phyloP scores from a whole-genome alignment of 2,888 invertebrate species.

The Antitype chi region DNA sequence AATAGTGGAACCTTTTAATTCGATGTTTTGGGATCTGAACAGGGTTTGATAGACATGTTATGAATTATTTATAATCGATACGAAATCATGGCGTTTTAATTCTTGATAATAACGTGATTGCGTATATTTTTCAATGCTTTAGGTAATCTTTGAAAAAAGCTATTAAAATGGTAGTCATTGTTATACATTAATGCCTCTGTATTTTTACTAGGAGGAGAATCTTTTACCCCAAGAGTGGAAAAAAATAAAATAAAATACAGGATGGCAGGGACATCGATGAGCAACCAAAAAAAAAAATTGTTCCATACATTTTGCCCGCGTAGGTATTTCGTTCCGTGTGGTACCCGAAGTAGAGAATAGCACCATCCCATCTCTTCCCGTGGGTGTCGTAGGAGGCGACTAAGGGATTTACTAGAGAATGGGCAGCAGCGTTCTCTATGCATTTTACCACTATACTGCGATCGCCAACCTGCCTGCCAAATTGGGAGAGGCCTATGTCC shows the following conservation, averaged over 20 bases:
- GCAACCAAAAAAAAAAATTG: too few species aligned
- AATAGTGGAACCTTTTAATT: conserved; percentile 33
- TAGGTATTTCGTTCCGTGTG: too few species aligned
- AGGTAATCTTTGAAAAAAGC: not conserved
- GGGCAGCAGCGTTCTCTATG: too few species aligned
- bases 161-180: not conserved
- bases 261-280: too few species aligned
- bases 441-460: too few species aligned
- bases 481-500: too few species aligned
- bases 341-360: too few species aligned
- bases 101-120: not conserved
- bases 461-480: too few species aligned
- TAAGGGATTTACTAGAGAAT: too few species aligned
- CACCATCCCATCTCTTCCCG: too few species aligned
- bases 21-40: conserved; percentile 30
- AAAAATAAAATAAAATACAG: not conserved
- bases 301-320: too few species aligned
- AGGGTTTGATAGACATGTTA: conserved; percentile 28
- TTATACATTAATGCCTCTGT: not conserved
- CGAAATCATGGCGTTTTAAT: not conserved
- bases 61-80: conserved; percentile 31
- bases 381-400: too few species aligned
- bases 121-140: not conserved
- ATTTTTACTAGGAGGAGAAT: not conserved
- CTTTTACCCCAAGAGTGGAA: not conserved